Conservation (phyloP, 2,888 invertebrate genomes). For the Macaria liturata region DNA sequence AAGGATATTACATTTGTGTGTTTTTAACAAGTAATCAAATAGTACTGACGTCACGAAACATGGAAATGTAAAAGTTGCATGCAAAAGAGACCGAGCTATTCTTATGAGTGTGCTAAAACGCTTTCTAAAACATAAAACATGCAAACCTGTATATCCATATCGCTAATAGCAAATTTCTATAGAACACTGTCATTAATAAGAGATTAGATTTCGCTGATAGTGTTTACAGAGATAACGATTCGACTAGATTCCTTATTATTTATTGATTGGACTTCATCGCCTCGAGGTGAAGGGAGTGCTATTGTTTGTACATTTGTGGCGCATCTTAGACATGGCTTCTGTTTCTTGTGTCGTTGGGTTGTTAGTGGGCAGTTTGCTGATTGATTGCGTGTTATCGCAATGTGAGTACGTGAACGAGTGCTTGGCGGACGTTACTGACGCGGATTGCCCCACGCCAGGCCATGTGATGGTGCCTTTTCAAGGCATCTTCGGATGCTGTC, state of each 20-base stretch:
- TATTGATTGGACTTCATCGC: slow-evolving; percentile 42
- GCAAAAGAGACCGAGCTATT: slow-evolving; percentile 1
- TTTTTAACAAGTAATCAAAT: slow-evolving; percentile 46
- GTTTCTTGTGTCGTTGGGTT: slow-evolving; percentile 33
- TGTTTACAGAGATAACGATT: slow-evolving; percentile 40
- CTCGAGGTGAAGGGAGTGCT: slow-evolving; percentile 29
- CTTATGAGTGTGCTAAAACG: slow-evolving; percentile 13
- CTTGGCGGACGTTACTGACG: slow-evolving; percentile 59
- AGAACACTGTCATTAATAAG: slow-evolving; percentile 36
- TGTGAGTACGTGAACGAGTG: slow-evolving; percentile 63
- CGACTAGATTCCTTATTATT: slow-evolving; percentile 35
- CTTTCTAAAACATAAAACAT: slow-evolving; percentile 6
- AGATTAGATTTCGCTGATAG: slow-evolving; percentile 57
- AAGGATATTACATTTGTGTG: slow-evolving; percentile 47
- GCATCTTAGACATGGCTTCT: slow-evolving; percentile 24
- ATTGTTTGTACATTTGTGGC: slow-evolving; percentile 18
- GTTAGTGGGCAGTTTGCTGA: slow-evolving; percentile 28
- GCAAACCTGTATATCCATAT: slow-evolving; percentile 2
- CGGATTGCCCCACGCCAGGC: slow-evolving; percentile 48
- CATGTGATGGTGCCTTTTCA: slow-evolving; percentile 51
- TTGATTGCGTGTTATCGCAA: slow-evolving; percentile 40
- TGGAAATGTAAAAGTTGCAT: slow-evolving; percentile 18
- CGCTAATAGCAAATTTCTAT: slow-evolving; percentile 6
- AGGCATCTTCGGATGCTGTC: slow-evolving; percentile 69
- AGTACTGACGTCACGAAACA: slow-evolving; percentile 20